phyloP scores from a whole-genome alignment of 2,113 vertebrate species.

The Myotis lucifugus region DNA sequence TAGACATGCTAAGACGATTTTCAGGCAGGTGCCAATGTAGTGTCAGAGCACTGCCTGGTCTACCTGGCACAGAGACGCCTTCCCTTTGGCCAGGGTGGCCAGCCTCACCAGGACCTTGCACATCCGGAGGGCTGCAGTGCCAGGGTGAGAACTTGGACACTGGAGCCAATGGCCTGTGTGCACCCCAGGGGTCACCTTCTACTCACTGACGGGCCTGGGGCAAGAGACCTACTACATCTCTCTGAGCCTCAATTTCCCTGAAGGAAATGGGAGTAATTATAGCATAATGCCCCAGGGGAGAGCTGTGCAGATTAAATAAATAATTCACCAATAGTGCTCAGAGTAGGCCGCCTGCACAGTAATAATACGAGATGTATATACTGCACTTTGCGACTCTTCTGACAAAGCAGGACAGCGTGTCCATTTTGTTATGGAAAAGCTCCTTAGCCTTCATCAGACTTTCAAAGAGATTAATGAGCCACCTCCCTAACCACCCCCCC shows the following conservation, averaged over 20 bases:
- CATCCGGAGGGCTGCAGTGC: background rate
- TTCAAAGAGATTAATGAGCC: constrained; percentile 21
- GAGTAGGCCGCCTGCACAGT: background rate
- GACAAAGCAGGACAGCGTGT: background rate
- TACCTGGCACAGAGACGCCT: background rate
- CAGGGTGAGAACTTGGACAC: background rate
- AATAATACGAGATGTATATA: background rate
- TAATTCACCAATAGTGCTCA: constrained; percentile 46
- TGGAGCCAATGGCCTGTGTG: background rate
- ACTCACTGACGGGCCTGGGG: background rate
- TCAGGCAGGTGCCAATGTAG: background rate
- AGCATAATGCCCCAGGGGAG: background rate
- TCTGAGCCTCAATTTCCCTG: constrained; percentile 23
- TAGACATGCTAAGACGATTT: background rate
- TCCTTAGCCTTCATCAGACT: background rate
- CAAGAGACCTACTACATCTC: background rate
- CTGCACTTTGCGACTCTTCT: background rate
- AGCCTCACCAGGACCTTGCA: background rate
- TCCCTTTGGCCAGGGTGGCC: background rate
- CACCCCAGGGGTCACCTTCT: background rate
- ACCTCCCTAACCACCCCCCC: background rate
- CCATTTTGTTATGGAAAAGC: background rate
- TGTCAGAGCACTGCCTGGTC: too few relatives aligned
- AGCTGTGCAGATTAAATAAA: constrained; percentile 51
- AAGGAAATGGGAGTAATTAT: constrained; percentile 42